Evolutionary conservation across 2,888 invertebrate genomes (phyloP).

Genomic region (Melanchra persicariae): DNA sequence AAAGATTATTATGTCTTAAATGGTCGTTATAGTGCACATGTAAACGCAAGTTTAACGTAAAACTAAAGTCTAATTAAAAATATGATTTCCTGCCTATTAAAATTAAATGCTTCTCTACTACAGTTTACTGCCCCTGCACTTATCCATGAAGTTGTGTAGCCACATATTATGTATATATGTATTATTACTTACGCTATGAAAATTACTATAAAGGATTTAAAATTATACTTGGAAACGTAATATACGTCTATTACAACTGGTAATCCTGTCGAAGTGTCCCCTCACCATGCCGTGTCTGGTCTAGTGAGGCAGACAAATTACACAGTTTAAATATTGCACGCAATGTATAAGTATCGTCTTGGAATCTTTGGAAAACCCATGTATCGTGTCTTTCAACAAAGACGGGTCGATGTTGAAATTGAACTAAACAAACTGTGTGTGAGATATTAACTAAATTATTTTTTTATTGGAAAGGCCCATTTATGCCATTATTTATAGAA

Average conservation of each 20-base stretch:
- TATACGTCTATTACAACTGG: conserved; percentile 28
- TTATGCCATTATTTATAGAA: no score
- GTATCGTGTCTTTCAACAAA: no score
- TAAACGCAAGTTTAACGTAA: neutral
- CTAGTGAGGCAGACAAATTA: conserved; percentile 31
- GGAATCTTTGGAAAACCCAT: neutral
- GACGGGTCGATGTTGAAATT: no score
- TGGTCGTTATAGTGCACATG: neutral
- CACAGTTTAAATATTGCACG: conserved; percentile 7
- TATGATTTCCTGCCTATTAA: conserved; percentile 13
- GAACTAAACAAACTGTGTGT: no score
- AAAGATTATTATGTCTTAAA: neutral
- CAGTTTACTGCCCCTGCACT: conserved; percentile 16
- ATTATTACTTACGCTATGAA: conserved; percentile 18
- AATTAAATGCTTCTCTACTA: conserved; percentile 20
- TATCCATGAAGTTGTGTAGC: conserved; percentile 17
- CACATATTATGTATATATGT: conserved; percentile 1
- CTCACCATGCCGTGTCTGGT: conserved; percentile 10
- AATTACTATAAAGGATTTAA: conserved; percentile 38
- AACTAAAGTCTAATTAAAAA: conserved; percentile 6
- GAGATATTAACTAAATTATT: no score
- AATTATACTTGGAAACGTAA: conserved; percentile 36
- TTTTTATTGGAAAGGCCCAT: no score
- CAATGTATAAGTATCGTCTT: neutral
- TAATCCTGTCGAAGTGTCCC: conserved; percentile 21